These are phyloP conservation scores for Clytia hemisphaerica DNA, from an alignment of 30 jellyfish, hydroid and myxozoan genomes.

Conservation along the genomic window DNA sequence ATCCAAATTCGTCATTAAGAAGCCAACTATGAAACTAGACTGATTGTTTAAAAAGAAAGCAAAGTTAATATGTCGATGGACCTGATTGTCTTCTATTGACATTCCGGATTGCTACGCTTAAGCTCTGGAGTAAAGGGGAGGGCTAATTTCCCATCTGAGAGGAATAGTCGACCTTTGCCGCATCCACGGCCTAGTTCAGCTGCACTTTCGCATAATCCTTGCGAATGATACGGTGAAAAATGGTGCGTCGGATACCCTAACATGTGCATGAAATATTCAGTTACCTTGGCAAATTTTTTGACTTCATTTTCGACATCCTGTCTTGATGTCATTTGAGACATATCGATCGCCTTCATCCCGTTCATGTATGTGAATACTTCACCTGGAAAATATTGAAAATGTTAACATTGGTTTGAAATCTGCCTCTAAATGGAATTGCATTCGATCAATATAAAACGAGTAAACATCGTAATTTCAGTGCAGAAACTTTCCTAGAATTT, in stretches of 20 bases:
- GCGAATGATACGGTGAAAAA: neutral
- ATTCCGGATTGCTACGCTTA: no score
- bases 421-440: no score
- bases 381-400: no score
- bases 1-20: slow-evolving; percentile 48
- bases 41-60: slow-evolving; percentile 2
- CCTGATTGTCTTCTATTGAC: no score
- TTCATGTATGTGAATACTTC: slow-evolving; percentile 45
- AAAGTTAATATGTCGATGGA: neutral
- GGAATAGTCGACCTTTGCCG: neutral
- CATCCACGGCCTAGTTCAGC: slow-evolving; percentile 10
- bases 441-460: no score
- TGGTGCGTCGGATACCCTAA: neutral
- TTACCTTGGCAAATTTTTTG: slow-evolving; percentile 48
- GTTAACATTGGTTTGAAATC: no score
- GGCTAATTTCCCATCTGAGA: no score
- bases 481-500: no score
- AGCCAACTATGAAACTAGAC: slow-evolving; percentile 51
- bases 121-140: no score
- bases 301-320: slow-evolving; percentile 37
- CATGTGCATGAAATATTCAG: neutral
- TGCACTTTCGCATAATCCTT: no score
- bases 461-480: no score
- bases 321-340: slow-evolving; percentile 21
- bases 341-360: slow-evolving; percentile 60